Base-by-base conservation (phyloP, 2,888 invertebrate species). In the Proisotoma minuta region DNA sequence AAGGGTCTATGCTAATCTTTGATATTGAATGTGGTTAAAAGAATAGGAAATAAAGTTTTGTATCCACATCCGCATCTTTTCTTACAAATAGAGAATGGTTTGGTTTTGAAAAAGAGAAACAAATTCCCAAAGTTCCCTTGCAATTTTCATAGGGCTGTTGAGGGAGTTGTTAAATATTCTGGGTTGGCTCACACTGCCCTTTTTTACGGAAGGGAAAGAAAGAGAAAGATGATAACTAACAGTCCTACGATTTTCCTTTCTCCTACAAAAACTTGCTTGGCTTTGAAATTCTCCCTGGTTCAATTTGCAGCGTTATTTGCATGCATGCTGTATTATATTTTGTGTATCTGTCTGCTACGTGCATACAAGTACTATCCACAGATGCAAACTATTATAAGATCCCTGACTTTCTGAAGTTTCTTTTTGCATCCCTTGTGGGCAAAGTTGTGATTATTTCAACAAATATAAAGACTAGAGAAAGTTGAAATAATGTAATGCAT, bases 141-240 rank as follows among this genome's bases (percentile, higher is more conserved):
- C 56, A 56, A 56, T 56, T 56, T 56, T 56, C 56, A 56, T 56
- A 56, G 39, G 22, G 56, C 43, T 56, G 56, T 47, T 56, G 8
- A 24, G 56, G 56, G 56, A 56, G 56, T 56, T 56, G 56, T 56
- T 56, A 56, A 56, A 56, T 56, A 56, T 56, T 56, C 56, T 56
- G 56, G 40, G 43, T 40, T 56, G 56, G 43, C n/a, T 29, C 18
- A 24, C 28, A 24, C 29, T 52, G 28, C 24, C 24, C 52, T 52
- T 52, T 28, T 29, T 52, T 49, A 49, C 26, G 12, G 23, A 4
- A 24, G 10, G 22, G 26, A 23, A 26, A 22, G 3, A 49, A n/a
- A 20, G n/a, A 26, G 49, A n/a, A n/a, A 49, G 49, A 15, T n/a
- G 20, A 18, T 20, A 43, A 43, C 43, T n/a, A n/a, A 43, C 18